Evolutionary conservation across 2,888 invertebrate species (phyloP).

Genomic region (Andrena fulva): DNA sequence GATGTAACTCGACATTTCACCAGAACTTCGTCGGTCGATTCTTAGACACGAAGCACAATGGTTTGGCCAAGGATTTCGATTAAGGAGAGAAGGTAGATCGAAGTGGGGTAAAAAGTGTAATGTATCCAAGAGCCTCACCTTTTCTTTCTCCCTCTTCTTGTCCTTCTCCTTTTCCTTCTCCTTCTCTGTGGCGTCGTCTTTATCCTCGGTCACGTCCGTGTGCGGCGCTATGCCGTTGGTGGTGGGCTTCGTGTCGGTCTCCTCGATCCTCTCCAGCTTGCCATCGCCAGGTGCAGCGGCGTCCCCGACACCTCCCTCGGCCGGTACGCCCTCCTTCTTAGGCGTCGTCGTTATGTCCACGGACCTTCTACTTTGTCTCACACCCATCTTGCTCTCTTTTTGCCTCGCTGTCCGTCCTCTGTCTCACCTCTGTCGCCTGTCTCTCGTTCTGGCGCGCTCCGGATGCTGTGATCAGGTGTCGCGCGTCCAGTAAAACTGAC

Average conservation of each 20-base stretch:
- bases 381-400: slow-evolving; percentile 89
- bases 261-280: slow-evolving; percentile 92
- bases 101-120: neutral
- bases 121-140: slow-evolving; percentile 24
- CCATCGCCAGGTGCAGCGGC: slow-evolving; percentile 83
- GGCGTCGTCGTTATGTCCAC: slow-evolving; percentile 93
- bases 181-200: slow-evolving; percentile 88
- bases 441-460: slow-evolving; percentile 37
- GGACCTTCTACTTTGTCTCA: slow-evolving; percentile 94
- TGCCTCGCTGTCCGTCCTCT: slow-evolving; percentile 50
- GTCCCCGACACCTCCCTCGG: slow-evolving; percentile 85
- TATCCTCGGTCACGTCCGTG: slow-evolving; percentile 88
- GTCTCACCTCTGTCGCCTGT: slow-evolving; percentile 37
- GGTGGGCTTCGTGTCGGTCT: slow-evolving; percentile 90
- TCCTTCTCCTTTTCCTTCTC: slow-evolving; percentile 88
- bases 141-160: slow-evolving; percentile 75
- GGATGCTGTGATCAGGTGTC: slow-evolving; percentile 54
- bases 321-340: slow-evolving; percentile 86
- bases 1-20: neutral
- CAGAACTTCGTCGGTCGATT: neutral
- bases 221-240: slow-evolving; percentile 90
- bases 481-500: slow-evolving; percentile 59
- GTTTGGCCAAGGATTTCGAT: neutral
- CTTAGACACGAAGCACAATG: neutral
- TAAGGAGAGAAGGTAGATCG: neutral